Percentiles rank a stretch among this genome's conserved stretches.
Conservation (phyloP, 2,797 vertebrate species). For the Aeoliscus strigatus region DNA sequence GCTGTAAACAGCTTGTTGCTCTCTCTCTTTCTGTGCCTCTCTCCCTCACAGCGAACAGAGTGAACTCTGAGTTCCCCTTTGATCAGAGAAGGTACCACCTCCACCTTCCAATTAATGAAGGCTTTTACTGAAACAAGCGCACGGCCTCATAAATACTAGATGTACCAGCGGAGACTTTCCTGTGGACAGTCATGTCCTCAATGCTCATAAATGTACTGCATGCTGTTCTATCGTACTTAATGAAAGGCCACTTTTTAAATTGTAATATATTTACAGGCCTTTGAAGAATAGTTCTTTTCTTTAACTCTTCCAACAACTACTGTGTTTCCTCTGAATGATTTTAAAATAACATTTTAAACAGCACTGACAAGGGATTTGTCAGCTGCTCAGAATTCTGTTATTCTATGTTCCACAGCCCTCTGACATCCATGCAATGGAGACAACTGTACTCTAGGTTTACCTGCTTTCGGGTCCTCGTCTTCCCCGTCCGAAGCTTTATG, state of each 20-base stretch:
- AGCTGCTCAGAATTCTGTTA: constrained; percentile 17
- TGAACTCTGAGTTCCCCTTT: no score
- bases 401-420: constrained; percentile 32
- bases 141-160: constrained; percentile 29
- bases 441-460: constrained; percentile 75
- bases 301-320: no score
- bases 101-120: constrained; percentile 33
- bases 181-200: constrained; percentile 2
- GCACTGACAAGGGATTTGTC: constrained; percentile 17
- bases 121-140: constrained; percentile 17
- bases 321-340: no score
- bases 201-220: constrained; percentile 2
- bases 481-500: constrained; percentile 98
- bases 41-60: no score
- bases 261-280: no score
- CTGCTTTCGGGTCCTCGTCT: constrained; percentile 99
- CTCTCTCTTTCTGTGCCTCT: no score
- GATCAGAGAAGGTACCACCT: constrained; percentile 22
- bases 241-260: constrained; percentile 1
- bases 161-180: constrained; percentile 3
- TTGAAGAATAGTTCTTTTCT: no score
- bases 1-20: background rate
- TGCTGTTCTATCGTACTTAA: background rate
- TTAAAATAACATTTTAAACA: no score
- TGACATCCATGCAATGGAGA: constrained; percentile 68